phyloP scores from a whole-genome alignment of 2,888 invertebrate genomes.

The Epirrhoe tristata region DNA sequence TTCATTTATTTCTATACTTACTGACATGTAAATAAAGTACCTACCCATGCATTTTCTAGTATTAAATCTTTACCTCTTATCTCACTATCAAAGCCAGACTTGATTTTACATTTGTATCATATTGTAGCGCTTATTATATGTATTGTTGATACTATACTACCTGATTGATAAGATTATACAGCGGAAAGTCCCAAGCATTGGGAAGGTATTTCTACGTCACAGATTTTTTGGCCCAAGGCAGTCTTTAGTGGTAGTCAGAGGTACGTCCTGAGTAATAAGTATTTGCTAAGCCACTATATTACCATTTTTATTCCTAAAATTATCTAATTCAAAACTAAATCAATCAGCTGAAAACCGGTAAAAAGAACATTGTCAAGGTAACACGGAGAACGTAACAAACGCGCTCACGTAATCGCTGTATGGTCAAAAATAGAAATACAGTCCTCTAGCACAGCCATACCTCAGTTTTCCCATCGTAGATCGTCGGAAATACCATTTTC shows the following conservation, averaged over 20 bases:
- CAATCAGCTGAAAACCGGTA: conserved; percentile 51
- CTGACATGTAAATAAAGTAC: too few relatives aligned
- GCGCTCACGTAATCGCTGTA: conserved; percentile 57
- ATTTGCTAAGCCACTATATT: too few relatives aligned
- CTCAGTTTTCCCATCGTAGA: conserved; percentile 75
- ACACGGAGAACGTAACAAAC: conserved; percentile 51
- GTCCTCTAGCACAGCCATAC: conserved; percentile 52
- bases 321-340: conserved; percentile 9
- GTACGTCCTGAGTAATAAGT: too few relatives aligned
- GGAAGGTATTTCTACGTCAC: too few relatives aligned
- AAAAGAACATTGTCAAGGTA: conserved; percentile 55
- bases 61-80: not conserved
- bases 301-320: too few relatives aligned
- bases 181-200: not conserved
- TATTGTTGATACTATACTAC: not conserved
- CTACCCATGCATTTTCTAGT: not conserved
- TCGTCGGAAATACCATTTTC: conserved; percentile 78
- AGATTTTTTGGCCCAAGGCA: too few relatives aligned
- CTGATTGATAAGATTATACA: not conserved
- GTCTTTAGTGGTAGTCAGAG: too few relatives aligned
- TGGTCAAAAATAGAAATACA: conserved; percentile 55
- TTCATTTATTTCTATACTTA: too few relatives aligned
- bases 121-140: not conserved
- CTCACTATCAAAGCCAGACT: not conserved
- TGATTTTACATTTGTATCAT: too few relatives aligned